Evolutionary conservation across 2,113 vertebrate species (phyloP), one percentile per base, ranked within the genome.

Genomic region (Lates calcarifer): DNA sequence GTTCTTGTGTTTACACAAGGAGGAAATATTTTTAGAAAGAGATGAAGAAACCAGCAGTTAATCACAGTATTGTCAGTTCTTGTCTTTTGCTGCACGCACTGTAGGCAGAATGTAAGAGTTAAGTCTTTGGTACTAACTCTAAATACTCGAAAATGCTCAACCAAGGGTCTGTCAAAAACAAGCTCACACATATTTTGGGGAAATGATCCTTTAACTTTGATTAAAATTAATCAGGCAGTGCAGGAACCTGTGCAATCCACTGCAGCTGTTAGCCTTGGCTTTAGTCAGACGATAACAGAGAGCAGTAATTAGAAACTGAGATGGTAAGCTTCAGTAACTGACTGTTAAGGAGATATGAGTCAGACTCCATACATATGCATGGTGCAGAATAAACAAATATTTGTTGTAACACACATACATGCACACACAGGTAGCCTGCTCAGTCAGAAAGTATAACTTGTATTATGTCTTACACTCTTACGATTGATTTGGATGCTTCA

Each of bases 401-500:
- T 73, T 35, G 45, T 22, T 20, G 15, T 15, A 51, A 35, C 28
- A 55, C 33, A 63, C 37, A 39, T 15, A 49, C 37, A 35, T 51
- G 3, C 51, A 53, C 51, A 47, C 6, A 33, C 20, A 74, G 41
- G 18, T 58, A 22, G 14, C 37, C 37, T 28, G 28, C 39, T 41
- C 22, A 69, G 37, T 64, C 49, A 11, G 26, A 49, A 61, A 62
- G 17, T 39, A 41, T 2, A 29, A 69, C 26, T 22, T 72, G 14
- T 12, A 28, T 56, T 29, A 55, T 12, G 37, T 53, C 41, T 71
- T 67, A 82, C 29, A 60, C 71, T 83, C 14, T 60, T 47, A 22
- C 5, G 63, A 57, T 29, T 86, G 68, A 79, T 83, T 83, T 6
- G 18, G 41, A 28, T 35, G 45, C 60, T 63, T 65, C 70, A 24